phyloP scores from a whole-genome alignment of 2,797 vertebrate genomes.

The Tamandua tetradactyla region DNA sequence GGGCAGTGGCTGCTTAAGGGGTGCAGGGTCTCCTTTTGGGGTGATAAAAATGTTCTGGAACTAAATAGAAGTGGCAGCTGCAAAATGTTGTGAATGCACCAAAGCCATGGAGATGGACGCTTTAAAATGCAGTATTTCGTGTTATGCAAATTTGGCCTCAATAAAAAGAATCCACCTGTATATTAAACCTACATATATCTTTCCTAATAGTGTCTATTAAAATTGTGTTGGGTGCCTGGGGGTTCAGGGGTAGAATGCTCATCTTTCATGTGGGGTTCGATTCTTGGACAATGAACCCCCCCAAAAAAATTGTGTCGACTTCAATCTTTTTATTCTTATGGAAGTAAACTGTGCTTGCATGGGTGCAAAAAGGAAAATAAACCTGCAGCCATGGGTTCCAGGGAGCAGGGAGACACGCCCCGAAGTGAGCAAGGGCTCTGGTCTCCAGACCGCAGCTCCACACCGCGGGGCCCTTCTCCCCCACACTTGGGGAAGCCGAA shows the following conservation, averaged over 20 bases:
- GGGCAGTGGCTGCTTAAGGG: rapidly evolving
- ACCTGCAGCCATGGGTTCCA: neutral
- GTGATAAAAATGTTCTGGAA: neutral
- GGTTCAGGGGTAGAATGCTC: too few species aligned
- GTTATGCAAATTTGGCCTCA: neutral
- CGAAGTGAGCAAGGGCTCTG: too few species aligned
- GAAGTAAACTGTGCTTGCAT: neutral
- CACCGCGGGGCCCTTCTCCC: too few species aligned
- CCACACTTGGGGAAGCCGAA: too few species aligned
- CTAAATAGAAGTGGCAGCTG: rapidly evolving
- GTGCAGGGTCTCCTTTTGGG: rapidly evolving
- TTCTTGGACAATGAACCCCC: too few species aligned
- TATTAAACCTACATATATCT: neutral
- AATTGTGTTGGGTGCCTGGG: neutral
- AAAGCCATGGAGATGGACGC: neutral
- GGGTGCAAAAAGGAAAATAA: neutral
- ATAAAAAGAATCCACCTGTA: neutral
- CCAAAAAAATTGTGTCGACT: neutral
- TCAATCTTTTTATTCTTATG: neutral
- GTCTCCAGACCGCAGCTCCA: too few species aligned
- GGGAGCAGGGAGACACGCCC: neutral
- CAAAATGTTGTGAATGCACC: rapidly evolving
- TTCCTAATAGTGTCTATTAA: neutral
- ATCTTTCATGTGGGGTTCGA: too few species aligned
- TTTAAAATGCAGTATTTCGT: neutral